phyloP scores from a whole-genome alignment of 2,113 vertebrate species.

The Poeciliopsis retropinna region DNA sequence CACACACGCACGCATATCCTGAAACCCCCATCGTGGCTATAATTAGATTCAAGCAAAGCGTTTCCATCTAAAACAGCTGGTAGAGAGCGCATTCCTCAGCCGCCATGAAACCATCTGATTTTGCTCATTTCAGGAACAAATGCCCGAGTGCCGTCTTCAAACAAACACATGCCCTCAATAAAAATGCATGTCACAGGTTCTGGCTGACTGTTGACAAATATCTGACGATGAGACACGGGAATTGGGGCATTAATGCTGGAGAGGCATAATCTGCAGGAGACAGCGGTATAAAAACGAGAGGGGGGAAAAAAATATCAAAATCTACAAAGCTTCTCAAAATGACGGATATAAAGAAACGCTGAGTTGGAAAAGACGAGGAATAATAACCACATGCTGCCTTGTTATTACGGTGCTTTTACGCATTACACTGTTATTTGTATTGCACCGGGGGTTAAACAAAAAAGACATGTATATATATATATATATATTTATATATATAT shows the following conservation, averaged over 20 bases:
- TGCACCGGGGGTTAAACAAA: neutral
- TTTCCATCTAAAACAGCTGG: slow-evolving; percentile 75
- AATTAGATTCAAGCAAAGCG: slow-evolving; percentile 71
- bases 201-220: slow-evolving; percentile 28
- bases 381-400: slow-evolving; percentile 21
- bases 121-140: slow-evolving; percentile 31
- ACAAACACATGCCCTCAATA: slow-evolving; percentile 38
- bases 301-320: neutral
- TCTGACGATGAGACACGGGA: slow-evolving; percentile 18
- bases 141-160: slow-evolving; percentile 40
- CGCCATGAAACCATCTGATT: slow-evolving; percentile 67
- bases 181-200: slow-evolving; percentile 8
- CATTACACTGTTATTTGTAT: slow-evolving; percentile 22
- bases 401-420: slow-evolving; percentile 39
- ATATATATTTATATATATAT: neutral
- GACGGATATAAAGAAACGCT: slow-evolving; percentile 36
- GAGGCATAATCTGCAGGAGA: neutral
- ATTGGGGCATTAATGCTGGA: neutral
- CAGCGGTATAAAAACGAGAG: neutral
- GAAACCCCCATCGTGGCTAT: slow-evolving; percentile 57
- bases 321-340: slow-evolving; percentile 17
- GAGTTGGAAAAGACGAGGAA: slow-evolving; percentile 12
- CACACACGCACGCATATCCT: slow-evolving; percentile 24
- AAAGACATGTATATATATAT: too few relatives aligned
- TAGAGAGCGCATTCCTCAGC: slow-evolving; percentile 64